These are phyloP conservation scores for Scrobipalpa atriplicella DNA, from an alignment of 2,888 invertebrate genomes.

Conservation along the genomic window DNA sequence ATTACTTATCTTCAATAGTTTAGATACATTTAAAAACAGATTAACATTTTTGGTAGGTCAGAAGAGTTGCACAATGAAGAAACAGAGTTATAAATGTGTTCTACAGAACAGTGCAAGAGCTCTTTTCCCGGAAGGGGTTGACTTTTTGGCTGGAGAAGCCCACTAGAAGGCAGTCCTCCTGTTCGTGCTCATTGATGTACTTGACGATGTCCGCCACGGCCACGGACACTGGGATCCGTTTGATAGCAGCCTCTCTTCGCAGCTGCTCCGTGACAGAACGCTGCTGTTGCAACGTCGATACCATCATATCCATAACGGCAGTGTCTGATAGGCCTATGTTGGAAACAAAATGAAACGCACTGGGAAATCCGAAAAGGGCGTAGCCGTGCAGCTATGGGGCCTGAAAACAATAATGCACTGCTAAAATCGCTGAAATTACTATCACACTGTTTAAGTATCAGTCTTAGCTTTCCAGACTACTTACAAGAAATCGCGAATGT, in stretches of 20 bases:
- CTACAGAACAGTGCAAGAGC: slow-evolving; percentile 92
- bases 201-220: slow-evolving; percentile 97
- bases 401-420: slow-evolving; percentile 29
- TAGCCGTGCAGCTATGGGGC: slow-evolving; percentile 56
- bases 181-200: slow-evolving; percentile 94
- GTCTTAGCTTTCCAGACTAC: not conserved
- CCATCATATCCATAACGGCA: slow-evolving; percentile 96
- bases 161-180: slow-evolving; percentile 95
- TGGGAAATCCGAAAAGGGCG: slow-evolving; percentile 69
- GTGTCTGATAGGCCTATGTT: slow-evolving; percentile 95
- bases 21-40: not conserved
- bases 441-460: not conserved
- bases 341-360: slow-evolving; percentile 71
- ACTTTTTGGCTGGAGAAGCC: slow-evolving; percentile 97
- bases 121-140: slow-evolving; percentile 97
- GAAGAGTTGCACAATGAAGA: slow-evolving; percentile 20
- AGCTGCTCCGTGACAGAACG: slow-evolving; percentile 96
- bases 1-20: not conserved
- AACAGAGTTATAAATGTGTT: slow-evolving; percentile 21
- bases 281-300: slow-evolving; percentile 97
- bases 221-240: slow-evolving; percentile 92
- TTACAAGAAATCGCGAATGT: slow-evolving; percentile 1
- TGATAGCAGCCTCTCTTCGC: slow-evolving; percentile 94
- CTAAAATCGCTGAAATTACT: not conserved
- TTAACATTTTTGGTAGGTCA: not conserved